Evolutionary conservation across 2,797 vertebrate species (phyloP).

Genomic region (Selene dorsalis): DNA sequence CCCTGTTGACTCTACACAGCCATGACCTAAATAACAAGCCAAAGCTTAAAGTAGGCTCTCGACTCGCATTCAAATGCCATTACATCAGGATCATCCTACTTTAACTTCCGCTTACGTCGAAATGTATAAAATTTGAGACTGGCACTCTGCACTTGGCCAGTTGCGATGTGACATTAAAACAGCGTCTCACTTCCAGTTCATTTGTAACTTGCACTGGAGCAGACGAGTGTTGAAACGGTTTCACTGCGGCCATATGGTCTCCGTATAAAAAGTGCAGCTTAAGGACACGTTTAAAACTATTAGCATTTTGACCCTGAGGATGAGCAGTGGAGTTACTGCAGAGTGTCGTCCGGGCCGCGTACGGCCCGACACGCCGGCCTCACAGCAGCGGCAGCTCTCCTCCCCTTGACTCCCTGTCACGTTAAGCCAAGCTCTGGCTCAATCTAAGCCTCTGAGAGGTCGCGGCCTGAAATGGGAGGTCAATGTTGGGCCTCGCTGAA

Average conservation of each 20-base stretch:
- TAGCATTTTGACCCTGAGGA: conserved; percentile 63
- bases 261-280: conserved; percentile 53
- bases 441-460: conserved; percentile 52
- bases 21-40: conserved; percentile 80
- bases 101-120: conserved; percentile 73
- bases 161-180: conserved; percentile 23
- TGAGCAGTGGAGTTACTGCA: conserved; percentile 53
- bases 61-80: conserved; percentile 77
- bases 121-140: conserved; percentile 49
- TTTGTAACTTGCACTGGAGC: background rate
- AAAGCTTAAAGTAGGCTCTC: conserved; percentile 76
- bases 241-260: conserved; percentile 55
- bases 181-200: background rate
- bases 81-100: conserved; percentile 79
- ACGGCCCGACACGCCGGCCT: conserved; percentile 22
- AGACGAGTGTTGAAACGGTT: conserved; percentile 17
- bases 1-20: conserved; percentile 53
- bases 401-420: conserved; percentile 41
- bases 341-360: conserved; percentile 11
- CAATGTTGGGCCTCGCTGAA: conserved; percentile 1
- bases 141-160: background rate
- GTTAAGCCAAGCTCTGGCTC: conserved; percentile 54
- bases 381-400: conserved; percentile 34
- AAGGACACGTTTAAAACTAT: conserved; percentile 66
- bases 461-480: conserved; percentile 29